Base-by-base conservation (phyloP, 2,797 vertebrate genomes). In the Pelobates cultripes region DNA sequence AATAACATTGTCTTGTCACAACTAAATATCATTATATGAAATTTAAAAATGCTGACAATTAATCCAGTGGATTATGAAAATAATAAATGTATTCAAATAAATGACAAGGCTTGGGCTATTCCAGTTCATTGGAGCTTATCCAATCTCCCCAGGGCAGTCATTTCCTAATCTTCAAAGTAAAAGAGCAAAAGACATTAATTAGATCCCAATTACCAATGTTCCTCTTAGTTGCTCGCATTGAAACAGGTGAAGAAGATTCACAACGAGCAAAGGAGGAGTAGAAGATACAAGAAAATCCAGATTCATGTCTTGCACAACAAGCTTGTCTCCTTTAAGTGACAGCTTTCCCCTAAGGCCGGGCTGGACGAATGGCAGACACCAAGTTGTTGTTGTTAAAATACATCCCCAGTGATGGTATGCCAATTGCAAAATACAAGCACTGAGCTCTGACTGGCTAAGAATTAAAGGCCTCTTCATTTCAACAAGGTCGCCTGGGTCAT, bases 121-220 rank as follows among this genome's bases (percentile, higher is more conserved):
- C 40, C 43, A 67, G 72, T 80, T 77, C 77, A 80, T 9, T 60
- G 73, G 72, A 76, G 72, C 82, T 57, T 71, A 72, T 66, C 77
- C 6, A 43, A 66, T 4, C 28, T 74, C 78, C 85, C 81, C 4
- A 41, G 79, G 81, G 86, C 73, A 77, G 79, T 45, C 41, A 71
- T 80, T 77, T 85, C 82, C 86, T 85, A 79, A 43, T 80, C 70
- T 75, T 77, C 12, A 77, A 73, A 70, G 78, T 15, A 40, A 43
- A 12, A 76, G 17, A 17, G 67, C 78, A 47, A 63, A 63, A 86
- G 70, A 63, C 55, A 77, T 72, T 84, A 73, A 81, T 85, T 72
- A 45, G 79, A 83, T 67, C 53, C 86, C 84, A 87, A 88, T 88
- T 87, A 87, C 81, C 70, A 74, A 68, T 14, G 13, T 68, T 85